Base-by-base conservation (phyloP, 1,140 invertebrate species). In the Lepidurus apus region DNA sequence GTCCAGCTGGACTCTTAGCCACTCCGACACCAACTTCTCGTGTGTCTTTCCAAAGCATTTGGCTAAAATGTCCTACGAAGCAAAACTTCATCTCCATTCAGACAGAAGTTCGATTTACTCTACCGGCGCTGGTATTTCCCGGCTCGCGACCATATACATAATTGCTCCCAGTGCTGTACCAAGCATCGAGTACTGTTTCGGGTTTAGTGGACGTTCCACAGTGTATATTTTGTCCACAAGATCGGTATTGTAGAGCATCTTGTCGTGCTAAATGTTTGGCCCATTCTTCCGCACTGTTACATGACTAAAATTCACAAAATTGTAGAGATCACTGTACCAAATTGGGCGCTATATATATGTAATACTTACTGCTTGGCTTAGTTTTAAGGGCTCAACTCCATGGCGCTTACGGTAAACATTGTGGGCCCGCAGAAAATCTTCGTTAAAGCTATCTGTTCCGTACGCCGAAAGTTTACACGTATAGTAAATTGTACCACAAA, bases 361-460 rank as follows among this genome's bases (percentile, higher is more conserved):
- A n/a, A n/a, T 65, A 65, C 87, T 85, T 86, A 92, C 91, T 86
- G 93, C 88, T 86, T 91, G 88, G 82, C 88, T 90, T 34, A 95
- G 82, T 84, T 89, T 88, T 76, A 95, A 82, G 4, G 89, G 88
- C 1, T 88, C 86, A 1, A 90, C 91, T 74, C 89, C 89, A 84
- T 96, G 94, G 81, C 90, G 91, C 80, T 85, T 85, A 80, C 94
- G 86, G 81, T 93, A 93, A 75, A 91, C 90, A 83, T 95, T 95
- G 83, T 95, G 93, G 26, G 91, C 87, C 74, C 90, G 86, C 77
- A 95, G 85, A 84, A 86, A 90, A 82, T 88, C 91, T 84, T 85
- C 86, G 82, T 86, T 88, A 88, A 88, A 92, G 7, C 53, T 21
- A 21, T n/a, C 13, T 11, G 17, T 17, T 21, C 53, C 53, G 53